Conservation (phyloP, 1,140 invertebrate genomes). For the Pinna nobilis region DNA sequence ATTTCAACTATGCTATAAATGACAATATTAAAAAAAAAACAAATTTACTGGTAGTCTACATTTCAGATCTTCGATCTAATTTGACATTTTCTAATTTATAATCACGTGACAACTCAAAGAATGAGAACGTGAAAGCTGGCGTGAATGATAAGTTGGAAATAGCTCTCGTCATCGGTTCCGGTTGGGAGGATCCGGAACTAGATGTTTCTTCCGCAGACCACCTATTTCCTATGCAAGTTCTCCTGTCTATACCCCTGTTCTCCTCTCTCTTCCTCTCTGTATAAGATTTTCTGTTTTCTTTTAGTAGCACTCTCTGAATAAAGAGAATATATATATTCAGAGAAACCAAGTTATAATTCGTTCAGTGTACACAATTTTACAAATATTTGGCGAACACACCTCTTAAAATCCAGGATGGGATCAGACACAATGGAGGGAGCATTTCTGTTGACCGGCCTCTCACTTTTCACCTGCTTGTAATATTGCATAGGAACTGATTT, state of each 20-base stretch:
- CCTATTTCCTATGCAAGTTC: not conserved
- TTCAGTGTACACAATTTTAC: not conserved
- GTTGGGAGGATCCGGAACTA: not conserved
- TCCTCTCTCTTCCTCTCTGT: not conserved
- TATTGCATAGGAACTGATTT: too few species aligned
- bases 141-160: conserved; percentile 32
- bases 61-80: not conserved
- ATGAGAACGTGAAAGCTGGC: conserved; percentile 49
- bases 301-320: not conserved
- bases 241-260: not conserved
- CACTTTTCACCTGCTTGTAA: too few species aligned
- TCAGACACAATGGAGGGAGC: not conserved
- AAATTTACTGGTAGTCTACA: not conserved
- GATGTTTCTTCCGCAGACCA: not conserved
- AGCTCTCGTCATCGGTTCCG: not conserved
- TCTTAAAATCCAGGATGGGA: not conserved
- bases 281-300: not conserved
- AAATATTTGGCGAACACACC: not conserved
- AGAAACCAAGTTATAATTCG: not conserved
- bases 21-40: not conserved
- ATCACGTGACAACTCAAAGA: conserved; percentile 42
- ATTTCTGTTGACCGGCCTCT: too few species aligned
- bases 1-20: not conserved
- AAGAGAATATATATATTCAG: not conserved
- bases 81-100: conserved; percentile 39